phyloP scores from a whole-genome alignment of 2,797 vertebrate genomes.

The Hozukius guyotensis region DNA sequence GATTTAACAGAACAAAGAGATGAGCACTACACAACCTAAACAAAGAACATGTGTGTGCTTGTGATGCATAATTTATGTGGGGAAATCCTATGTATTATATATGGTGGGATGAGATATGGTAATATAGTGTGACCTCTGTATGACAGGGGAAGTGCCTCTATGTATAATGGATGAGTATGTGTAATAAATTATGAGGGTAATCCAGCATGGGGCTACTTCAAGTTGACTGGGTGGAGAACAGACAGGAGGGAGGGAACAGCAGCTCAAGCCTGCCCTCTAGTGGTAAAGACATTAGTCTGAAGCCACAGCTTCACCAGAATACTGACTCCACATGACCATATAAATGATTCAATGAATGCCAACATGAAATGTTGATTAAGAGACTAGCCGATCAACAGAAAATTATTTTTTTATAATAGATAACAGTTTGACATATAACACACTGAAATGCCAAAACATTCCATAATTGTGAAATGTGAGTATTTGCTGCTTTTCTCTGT shows the following conservation, averaged over 20 bases:
- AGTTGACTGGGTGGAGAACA: not conserved
- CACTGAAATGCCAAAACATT: not conserved
- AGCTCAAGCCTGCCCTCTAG: slow-evolving; percentile 65
- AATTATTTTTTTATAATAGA: not conserved
- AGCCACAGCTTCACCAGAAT: not conserved
- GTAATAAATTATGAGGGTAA: slow-evolving; percentile 61
- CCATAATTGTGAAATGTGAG: not conserved
- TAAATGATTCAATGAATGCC: not conserved
- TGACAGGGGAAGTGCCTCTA: slow-evolving; percentile 40
- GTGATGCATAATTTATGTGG: slow-evolving; percentile 46
- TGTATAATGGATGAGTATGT: slow-evolving; percentile 63
- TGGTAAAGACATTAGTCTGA: slow-evolving; percentile 23
- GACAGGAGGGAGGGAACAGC: not conserved
- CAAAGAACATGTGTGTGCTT: slow-evolving; percentile 41
- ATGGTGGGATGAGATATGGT: slow-evolving; percentile 26
- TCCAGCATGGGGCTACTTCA: slow-evolving; percentile 7
- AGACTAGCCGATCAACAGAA: not conserved
- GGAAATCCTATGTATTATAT: slow-evolving; percentile 53
- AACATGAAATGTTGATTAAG: not conserved
- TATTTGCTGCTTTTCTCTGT: not conserved
- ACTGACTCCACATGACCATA: not conserved
- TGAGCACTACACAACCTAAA: slow-evolving; percentile 28
- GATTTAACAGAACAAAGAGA: slow-evolving; percentile 48
- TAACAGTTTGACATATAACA: not conserved
- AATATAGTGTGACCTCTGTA: slow-evolving; percentile 48